phyloP scores from a whole-genome alignment of 2,888 invertebrate genomes.

The Cephalotes varians region DNA sequence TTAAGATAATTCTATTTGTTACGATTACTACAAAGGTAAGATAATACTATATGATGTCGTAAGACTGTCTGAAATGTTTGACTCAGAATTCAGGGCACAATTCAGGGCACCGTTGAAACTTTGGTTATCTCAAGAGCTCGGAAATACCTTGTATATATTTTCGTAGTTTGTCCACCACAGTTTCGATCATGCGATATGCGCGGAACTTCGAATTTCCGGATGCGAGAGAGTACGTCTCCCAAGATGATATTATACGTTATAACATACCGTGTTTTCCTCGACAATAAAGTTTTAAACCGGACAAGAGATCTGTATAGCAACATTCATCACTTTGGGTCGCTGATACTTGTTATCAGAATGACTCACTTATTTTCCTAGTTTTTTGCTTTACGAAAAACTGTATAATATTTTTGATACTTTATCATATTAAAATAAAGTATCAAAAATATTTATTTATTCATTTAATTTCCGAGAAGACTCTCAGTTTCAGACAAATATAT shows the following conservation, averaged over 20 bases:
- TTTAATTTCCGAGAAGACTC: background rate
- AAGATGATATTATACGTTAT: slow-evolving; percentile 31
- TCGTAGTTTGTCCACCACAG: slow-evolving; percentile 11
- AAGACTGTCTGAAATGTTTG: background rate
- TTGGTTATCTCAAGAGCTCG: slow-evolving; percentile 8
- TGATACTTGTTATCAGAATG: background rate
- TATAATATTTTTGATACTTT: too few relatives aligned
- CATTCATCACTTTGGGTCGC: background rate
- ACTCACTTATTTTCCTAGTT: background rate
- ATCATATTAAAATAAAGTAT: background rate
- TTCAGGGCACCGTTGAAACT: slow-evolving; percentile 13
- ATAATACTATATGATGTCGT: background rate
- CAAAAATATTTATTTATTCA: background rate
- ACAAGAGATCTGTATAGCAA: slow-evolving; percentile 4
- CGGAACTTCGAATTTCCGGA: slow-evolving; percentile 6
- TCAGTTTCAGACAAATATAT: background rate
- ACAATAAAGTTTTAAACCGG: slow-evolving; percentile 21
- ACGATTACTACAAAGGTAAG: background rate
- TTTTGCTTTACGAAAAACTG: background rate
- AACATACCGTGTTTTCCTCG: background rate
- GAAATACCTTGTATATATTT: slow-evolving; percentile 16
- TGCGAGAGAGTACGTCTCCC: background rate
- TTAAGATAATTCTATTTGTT: background rate
- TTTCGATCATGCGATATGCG: slow-evolving; percentile 23
- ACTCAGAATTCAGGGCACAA: background rate